Conservation (phyloP, 1,140 invertebrate species). For the Agrilus planipennis region DNA sequence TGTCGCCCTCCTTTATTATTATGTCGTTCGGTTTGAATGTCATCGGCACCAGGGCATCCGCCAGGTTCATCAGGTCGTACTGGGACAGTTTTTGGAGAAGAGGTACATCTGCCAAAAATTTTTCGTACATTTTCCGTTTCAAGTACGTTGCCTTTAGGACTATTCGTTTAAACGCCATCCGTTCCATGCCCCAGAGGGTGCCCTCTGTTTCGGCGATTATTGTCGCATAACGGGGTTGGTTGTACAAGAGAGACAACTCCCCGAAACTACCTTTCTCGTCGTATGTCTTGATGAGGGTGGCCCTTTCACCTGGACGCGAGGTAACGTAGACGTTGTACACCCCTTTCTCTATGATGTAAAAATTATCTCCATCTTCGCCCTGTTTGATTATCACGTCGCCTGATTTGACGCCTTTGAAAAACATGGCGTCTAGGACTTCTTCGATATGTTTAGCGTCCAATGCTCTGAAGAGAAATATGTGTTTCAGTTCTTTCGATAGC, state of each 20-base stretch:
- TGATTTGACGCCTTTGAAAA: slow-evolving; percentile 74
- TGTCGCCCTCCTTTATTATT: slow-evolving; percentile 89
- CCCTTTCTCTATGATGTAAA: slow-evolving; percentile 92
- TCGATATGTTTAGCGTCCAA: slow-evolving; percentile 73
- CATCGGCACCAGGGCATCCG: slow-evolving; percentile 81
- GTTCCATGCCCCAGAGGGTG: slow-evolving; percentile 92
- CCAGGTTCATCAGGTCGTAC: slow-evolving; percentile 93
- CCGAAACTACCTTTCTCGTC: slow-evolving; percentile 87
- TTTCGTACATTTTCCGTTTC: slow-evolving; percentile 94
- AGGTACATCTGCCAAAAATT: slow-evolving; percentile 82
- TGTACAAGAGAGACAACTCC: slow-evolving; percentile 93
- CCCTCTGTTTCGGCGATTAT: slow-evolving; percentile 71
- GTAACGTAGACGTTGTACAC: slow-evolving; percentile 79
- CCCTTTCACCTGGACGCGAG: slow-evolving; percentile 42
- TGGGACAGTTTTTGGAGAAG: slow-evolving; percentile 86
- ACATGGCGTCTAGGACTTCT: slow-evolving; percentile 94
- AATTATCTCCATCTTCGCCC: slow-evolving; percentile 95
- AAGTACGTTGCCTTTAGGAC: slow-evolving; percentile 91
- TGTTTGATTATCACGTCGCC: slow-evolving; percentile 89
- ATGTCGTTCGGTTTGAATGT: slow-evolving; percentile 60
- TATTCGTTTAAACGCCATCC: slow-evolving; percentile 86
- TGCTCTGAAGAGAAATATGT: slow-evolving; percentile 87
- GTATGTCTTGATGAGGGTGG: slow-evolving; percentile 74
- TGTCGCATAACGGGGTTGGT: slow-evolving; percentile 90
- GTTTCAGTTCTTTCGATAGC: slow-evolving; percentile 78